Base-by-base conservation (phyloP, 2,797 vertebrate species). In the Crypturellus tataupa region DNA sequence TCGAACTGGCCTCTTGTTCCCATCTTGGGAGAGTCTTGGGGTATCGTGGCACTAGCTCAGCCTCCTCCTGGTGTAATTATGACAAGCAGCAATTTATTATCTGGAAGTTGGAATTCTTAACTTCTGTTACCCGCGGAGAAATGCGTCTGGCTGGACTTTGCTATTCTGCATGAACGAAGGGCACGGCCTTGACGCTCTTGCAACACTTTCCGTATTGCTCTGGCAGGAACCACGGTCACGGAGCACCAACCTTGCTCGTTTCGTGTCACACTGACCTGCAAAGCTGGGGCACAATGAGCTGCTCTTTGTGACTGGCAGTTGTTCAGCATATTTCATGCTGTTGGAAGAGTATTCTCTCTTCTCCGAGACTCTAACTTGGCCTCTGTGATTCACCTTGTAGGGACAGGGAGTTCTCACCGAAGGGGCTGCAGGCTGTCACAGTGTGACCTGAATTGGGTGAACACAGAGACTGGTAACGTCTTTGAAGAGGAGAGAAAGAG, bases 101-200 rank as follows among this genome's bases (percentile, higher is more conserved):
- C 79, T 85, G 46, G 31, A 47, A 40, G 84, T 72, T 94, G 72
- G 77, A 87, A 70, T 33, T 96, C 47, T 93, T 91, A 84, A 87
- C 92, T 95, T 29, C 17, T 84, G 15, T 31, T 51, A 31, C 59
- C 72, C 29, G 29, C 27, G 76, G 62, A 62, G 37, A 59, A 76
- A 27, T 4, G 8, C 56, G 81, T 72, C 56, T 93, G 90, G 70
- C 5, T 89, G 89, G 63, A 96, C 95, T 97, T 95, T 95, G 94
- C 55, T 10, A 0, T 67, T 33, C 55, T 27, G 11, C 21, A 46
- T 65, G 93, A 71, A 79, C 63, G 0, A 93, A 95, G 90, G 58
- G 73, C 73, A 37, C 1, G 9, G 12, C 85, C 80, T 56, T 25
- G 55, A 24, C 14, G 77, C 24, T 84, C 51, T 94, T 93, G 85